Conservation (phyloP, 2,113 vertebrate genomes). For the Lathamus discolor region DNA sequence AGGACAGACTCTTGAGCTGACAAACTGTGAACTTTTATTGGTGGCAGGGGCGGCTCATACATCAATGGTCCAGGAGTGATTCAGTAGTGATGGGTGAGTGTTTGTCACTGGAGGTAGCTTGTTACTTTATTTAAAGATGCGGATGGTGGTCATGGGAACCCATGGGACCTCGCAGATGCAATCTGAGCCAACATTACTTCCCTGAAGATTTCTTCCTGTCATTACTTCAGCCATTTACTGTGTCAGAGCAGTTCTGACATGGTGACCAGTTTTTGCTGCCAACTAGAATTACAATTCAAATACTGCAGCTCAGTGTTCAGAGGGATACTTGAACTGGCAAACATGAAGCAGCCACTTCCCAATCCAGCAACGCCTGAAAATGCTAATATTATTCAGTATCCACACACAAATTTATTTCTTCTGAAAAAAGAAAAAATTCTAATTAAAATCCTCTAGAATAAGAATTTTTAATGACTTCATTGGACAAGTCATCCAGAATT, state of each 20-base stretch:
- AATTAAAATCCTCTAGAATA: background rate
- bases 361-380: slow-evolving; percentile 15
- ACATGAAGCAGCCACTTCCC: background rate
- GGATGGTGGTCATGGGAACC: background rate
- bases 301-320: slow-evolving; percentile 35
- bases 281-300: slow-evolving; percentile 28
- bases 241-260: slow-evolving; percentile 21
- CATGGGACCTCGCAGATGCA: background rate
- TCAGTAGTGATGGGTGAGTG: background rate
- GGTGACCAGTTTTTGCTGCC: slow-evolving; percentile 40
- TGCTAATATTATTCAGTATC: background rate
- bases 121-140: background rate
- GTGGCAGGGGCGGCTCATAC: background rate
- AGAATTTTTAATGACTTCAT: background rate
- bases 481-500: slow-evolving; percentile 5
- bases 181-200: background rate
- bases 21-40: background rate
- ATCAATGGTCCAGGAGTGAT: background rate
- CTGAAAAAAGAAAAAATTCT: background rate
- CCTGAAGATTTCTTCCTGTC: background rate
- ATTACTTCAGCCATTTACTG: slow-evolving; percentile 1
- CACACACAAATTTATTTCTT: background rate
- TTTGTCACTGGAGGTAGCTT: background rate
- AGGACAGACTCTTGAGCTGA: background rate
- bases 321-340: slow-evolving; percentile 19